Evolutionary conservation across 2,797 vertebrate genomes (phyloP), one percentile per base, ranked within the genome.

Genomic region (Bradypus variegatus): DNA sequence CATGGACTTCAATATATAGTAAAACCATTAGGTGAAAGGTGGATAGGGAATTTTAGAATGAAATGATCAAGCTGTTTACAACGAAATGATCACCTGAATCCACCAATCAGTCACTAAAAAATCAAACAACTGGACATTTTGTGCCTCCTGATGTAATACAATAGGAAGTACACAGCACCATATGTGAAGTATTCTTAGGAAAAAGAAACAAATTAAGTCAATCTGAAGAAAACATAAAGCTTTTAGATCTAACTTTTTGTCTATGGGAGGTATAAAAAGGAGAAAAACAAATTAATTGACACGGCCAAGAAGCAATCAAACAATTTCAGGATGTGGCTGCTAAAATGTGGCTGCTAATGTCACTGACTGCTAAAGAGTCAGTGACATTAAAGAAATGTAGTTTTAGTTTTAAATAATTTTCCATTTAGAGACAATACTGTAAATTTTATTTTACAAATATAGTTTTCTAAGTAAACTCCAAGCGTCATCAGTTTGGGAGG

Each of bases 321-420:
- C 12, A 48, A 78, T 21, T 3, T n/a, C 5, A 1, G 45, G 15
- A 8, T 11, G 38, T 33, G 65, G 31, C 70, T 27, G 2, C n/a
- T n/a, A n/a, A n/a, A n/a, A n/a, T n/a, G n/a, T n/a, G n/a, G n/a
- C n/a, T n/a, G n/a, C n/a, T n/a, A n/a, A n/a, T n/a, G n/a, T n/a
- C n/a, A n/a, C n/a, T n/a, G n/a, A n/a, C n/a, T n/a, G n/a, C n/a
- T n/a, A n/a, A n/a, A n/a, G n/a, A n/a, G 4, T 21, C 10, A 0
- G 0, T 16, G 58, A 15, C 12, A 77, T 1, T 50, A 21, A 31
- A 31, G 73, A 18, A 53, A 11, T 4, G 21, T 0, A 4, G n/a
- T 5, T n/a, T 25, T 41, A 3, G 14, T 29, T 69, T 45, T 9
- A 23, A n/a, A 31, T 14, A 58, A 50, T 55, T 79, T 64, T 58